Base-by-base conservation (phyloP, 2,113 vertebrate species). In the Polypterus bichir region DNA sequence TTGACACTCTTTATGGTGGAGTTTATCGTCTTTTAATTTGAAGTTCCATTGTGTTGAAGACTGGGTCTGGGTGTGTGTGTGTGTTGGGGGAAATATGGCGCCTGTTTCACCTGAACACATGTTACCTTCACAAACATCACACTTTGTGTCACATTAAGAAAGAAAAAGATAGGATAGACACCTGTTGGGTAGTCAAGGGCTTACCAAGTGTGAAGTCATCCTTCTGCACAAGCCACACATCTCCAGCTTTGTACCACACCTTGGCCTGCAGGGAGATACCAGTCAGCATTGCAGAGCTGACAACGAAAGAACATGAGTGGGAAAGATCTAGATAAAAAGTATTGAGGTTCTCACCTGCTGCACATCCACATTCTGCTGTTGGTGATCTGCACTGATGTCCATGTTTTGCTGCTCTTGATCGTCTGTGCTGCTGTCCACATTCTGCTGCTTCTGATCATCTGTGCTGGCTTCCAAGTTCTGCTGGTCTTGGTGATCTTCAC, bases 191-290 rank as follows among this genome's bases (percentile, higher is more conserved):
- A 27, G 27, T 27, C 27, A 27, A 27, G 27, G 27, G 27, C 76
- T 88, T 81, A 98, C 94, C 95, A 0, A 84, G 86, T 0, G 70
- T 72, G 65, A 89, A 95, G 3, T 89, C 86, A 0, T 93, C 89
- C 72, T 87, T 91, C 73, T 90, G 86, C 7, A 86, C 44, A 3
- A 84, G 89, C 95, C 95, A 98, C 59, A 97, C 90, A 4, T 86
- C 86, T 64, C 87, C 92, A 0, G 88, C 88, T 62, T 97, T 91
- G 0, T 94, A 98, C 94, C 93, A 98, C 9, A 83, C 78, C 0
- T 92, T 91, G 47, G 69, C 81, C 0, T 63, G 61, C 6, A 62
- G 4, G 52, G 6, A 63, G 4, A 46, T 3, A 3, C 10, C 10
- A 8, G 54, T 5, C 10, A 8, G 54, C 9, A 27, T 62, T 45